phyloP scores from a whole-genome alignment of 1,140 invertebrate species.

The Bilobella aurantiaca region DNA sequence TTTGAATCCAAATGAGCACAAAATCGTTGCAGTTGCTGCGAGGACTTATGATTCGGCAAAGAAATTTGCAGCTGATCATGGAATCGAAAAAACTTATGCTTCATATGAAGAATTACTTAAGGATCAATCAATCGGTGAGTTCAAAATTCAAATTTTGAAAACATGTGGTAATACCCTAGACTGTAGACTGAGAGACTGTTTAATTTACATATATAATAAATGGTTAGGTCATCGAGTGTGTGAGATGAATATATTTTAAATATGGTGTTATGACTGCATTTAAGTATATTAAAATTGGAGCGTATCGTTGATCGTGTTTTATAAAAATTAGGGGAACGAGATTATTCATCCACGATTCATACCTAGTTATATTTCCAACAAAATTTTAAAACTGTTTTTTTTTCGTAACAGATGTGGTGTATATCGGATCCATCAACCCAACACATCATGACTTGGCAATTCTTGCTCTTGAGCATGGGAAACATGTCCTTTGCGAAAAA shows the following conservation, averaged over 20 bases:
- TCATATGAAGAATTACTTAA: constrained; percentile 62
- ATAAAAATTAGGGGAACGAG: too few relatives aligned
- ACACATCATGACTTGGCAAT: constrained; percentile 56
- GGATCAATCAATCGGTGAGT: constrained; percentile 59
- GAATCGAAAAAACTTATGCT: constrained; percentile 58
- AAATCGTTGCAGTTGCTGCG: constrained; percentile 61
- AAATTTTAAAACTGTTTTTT: too few relatives aligned
- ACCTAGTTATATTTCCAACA: too few relatives aligned
- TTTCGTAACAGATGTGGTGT: constrained; percentile 69
- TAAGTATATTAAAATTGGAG: too few relatives aligned
- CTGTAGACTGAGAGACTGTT: too few relatives aligned
- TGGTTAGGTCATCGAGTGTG: too few relatives aligned
- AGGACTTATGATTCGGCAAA: constrained; percentile 56
- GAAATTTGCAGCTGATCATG: constrained; percentile 59
- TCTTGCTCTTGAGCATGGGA: constrained; percentile 60
- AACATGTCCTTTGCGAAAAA: constrained; percentile 76
- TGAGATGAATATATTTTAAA: too few relatives aligned
- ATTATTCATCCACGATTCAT: too few relatives aligned
- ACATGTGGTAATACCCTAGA: not conserved
- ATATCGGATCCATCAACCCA: constrained; percentile 60
- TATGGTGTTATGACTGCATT: too few relatives aligned
- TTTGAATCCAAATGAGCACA: constrained; percentile 54
- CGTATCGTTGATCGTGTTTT: too few relatives aligned
- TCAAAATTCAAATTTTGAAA: not conserved
- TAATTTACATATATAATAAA: too few relatives aligned